phyloP scores from a whole-genome alignment of 2,797 vertebrate genomes.

The Sebastes matsubarae region DNA sequence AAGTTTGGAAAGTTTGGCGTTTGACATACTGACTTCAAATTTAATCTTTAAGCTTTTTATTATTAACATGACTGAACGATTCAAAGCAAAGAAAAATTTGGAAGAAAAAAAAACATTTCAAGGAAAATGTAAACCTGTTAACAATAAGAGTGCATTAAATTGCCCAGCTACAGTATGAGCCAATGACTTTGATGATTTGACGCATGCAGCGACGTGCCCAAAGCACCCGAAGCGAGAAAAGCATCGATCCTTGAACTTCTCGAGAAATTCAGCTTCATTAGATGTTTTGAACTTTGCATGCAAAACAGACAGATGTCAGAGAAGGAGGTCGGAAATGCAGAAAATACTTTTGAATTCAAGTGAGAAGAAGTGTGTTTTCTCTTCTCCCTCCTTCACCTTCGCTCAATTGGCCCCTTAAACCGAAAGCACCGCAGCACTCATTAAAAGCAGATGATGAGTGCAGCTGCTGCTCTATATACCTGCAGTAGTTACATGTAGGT shows the following conservation, averaged over 20 bases:
- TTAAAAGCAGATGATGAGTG: conserved; percentile 44
- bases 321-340: conserved; percentile 34
- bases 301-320: conserved; percentile 46
- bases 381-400: conserved; percentile 7
- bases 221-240: not conserved
- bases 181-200: not conserved
- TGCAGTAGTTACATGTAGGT: conserved; percentile 44
- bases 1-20: not conserved
- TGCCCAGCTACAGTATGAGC: not conserved
- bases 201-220: not conserved
- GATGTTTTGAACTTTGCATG: conserved; percentile 47
- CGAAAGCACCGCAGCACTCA: conserved; percentile 48
- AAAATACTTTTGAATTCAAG: conserved; percentile 30
- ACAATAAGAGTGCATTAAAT: not conserved
- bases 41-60: not conserved
- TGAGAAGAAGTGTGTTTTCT: conserved; percentile 5
- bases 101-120: not conserved
- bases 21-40: not conserved
- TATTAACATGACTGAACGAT: not conserved
- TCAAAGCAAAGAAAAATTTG: not conserved
- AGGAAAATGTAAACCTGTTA: too few relatives aligned
- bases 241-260: conserved; percentile 41
- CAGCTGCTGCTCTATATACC: conserved; percentile 54
- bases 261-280: conserved; percentile 45
- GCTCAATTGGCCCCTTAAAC: not conserved